phyloP scores from a whole-genome alignment of 2,797 vertebrate species.

The Lepus townsendii region DNA sequence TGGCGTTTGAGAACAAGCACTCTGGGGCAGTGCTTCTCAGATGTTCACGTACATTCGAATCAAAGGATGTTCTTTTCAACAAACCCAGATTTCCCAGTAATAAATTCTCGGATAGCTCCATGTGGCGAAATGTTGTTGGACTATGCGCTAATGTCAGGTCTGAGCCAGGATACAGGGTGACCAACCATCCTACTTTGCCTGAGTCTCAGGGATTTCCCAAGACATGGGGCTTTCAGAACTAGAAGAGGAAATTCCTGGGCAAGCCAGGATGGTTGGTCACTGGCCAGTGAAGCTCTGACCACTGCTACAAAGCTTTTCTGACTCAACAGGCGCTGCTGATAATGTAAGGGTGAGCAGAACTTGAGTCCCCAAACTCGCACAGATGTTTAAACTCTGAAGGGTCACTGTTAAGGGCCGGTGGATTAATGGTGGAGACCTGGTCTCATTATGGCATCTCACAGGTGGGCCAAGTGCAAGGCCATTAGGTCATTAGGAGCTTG shows the following conservation, averaged over 20 bases:
- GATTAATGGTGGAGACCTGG: too few species aligned
- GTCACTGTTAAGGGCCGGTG: too few species aligned
- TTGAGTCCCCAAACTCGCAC: too few species aligned
- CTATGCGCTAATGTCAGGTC: background rate
- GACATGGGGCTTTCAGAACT: background rate
- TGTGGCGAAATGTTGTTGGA: background rate
- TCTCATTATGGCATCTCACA: too few species aligned
- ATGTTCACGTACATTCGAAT: background rate
- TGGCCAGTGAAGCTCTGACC: conserved; percentile 15
- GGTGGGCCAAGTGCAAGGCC: too few species aligned
- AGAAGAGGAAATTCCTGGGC: background rate
- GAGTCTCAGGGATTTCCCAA: background rate
- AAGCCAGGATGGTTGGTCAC: background rate
- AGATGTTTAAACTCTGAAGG: too few species aligned
- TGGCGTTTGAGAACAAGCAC: background rate
- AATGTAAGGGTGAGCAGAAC: background rate
- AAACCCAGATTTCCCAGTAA: conserved; percentile 23
- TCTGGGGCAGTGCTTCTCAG: background rate
- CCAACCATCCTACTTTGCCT: background rate
- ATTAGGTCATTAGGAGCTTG: too few species aligned
- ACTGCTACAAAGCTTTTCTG: background rate
- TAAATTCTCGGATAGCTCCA: conserved; percentile 48
- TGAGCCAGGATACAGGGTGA: conserved; percentile 2
- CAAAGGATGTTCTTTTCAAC: conserved; percentile 21
- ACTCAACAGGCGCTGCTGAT: background rate